Conservation (phyloP, 1,140 invertebrate genomes). For the Piezodorus guildinii region DNA sequence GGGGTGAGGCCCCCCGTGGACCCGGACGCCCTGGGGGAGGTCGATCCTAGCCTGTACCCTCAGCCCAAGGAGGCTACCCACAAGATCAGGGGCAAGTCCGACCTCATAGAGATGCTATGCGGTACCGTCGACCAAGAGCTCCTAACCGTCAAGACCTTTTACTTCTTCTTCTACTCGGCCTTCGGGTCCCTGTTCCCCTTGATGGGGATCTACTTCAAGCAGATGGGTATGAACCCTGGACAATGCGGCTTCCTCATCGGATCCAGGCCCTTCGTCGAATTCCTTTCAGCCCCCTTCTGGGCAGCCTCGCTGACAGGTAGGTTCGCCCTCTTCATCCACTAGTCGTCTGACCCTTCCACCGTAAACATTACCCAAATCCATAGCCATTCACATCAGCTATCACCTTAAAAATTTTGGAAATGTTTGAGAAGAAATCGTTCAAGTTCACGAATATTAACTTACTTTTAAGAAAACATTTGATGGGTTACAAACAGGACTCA, state of each 20-base stretch:
- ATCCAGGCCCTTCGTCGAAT: conserved; percentile 91
- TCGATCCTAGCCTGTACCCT: conserved; percentile 57
- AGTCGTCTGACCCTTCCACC: too few species aligned
- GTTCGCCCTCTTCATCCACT: conserved; percentile 3
- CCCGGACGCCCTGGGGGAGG: conserved; percentile 58
- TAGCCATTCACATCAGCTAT: too few species aligned
- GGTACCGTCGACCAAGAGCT: conserved; percentile 78
- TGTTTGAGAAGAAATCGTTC: neutral
- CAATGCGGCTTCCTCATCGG: conserved; percentile 89
- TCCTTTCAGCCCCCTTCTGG: conserved; percentile 96
- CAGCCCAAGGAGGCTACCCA: conserved; percentile 76
- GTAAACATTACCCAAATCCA: too few species aligned
- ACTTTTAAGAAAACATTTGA: too few species aligned
- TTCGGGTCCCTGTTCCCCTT: conserved; percentile 96
- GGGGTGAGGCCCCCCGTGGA: conserved; percentile 52
- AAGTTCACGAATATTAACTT: neutral
- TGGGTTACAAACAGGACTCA: too few species aligned
- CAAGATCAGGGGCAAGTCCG: conserved; percentile 73
- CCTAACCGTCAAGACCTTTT: conserved; percentile 89
- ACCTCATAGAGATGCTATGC: conserved; percentile 71
- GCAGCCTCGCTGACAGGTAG: conserved; percentile 80
- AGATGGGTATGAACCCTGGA: conserved; percentile 93
- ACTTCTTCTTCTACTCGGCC: conserved; percentile 98
- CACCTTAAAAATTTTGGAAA: too few species aligned
- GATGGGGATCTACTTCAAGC: conserved; percentile 97